Evolutionary conservation across 2,888 invertebrate genomes (phyloP).

Genomic region (Bibio marci): DNA sequence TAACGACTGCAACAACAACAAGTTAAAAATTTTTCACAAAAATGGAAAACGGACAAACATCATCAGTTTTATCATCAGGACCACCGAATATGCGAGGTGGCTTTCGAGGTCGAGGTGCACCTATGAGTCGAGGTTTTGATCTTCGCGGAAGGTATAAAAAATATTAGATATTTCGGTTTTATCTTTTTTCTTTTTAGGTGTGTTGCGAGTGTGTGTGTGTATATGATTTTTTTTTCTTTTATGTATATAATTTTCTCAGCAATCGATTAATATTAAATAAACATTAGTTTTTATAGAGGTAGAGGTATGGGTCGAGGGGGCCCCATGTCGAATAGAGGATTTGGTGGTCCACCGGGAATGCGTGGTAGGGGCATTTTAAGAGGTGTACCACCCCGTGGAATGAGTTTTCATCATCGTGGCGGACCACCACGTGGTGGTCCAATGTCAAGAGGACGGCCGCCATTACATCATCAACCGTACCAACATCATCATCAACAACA

Average conservation of each 20-base stretch:
- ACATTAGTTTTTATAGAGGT: conserved; percentile 1
- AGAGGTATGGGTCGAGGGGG: conserved; percentile 28
- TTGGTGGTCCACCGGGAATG: conserved; percentile 21
- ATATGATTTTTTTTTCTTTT: no score
- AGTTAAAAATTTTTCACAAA: not conserved
- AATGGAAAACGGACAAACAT: conserved; percentile 1
- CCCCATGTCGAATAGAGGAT: conserved; percentile 22
- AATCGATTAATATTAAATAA: no score
- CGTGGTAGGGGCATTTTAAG: conserved; percentile 14
- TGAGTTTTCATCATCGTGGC: conserved; percentile 14
- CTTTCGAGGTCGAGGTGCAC: conserved; percentile 22
- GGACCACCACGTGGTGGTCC: conserved; percentile 3
- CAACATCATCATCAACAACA: conserved; percentile 19
- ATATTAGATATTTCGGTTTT: no score
- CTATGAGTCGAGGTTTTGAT: conserved; percentile 25
- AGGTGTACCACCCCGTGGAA: conserved; percentile 13
- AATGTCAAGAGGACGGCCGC: conserved; percentile 16
- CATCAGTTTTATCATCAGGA: not conserved
- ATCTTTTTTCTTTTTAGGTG: not conserved
- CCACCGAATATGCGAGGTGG: conserved; percentile 15
- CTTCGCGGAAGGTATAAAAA: conserved; percentile 21
- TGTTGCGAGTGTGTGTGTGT: no score
- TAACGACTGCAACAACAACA: no score
- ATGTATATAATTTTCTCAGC: no score
- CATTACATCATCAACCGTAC: conserved; percentile 18